Evolutionary conservation across 2,113 vertebrate species (phyloP), one percentile per base, ranked within the genome.

Genomic region (Serinus canaria): DNA sequence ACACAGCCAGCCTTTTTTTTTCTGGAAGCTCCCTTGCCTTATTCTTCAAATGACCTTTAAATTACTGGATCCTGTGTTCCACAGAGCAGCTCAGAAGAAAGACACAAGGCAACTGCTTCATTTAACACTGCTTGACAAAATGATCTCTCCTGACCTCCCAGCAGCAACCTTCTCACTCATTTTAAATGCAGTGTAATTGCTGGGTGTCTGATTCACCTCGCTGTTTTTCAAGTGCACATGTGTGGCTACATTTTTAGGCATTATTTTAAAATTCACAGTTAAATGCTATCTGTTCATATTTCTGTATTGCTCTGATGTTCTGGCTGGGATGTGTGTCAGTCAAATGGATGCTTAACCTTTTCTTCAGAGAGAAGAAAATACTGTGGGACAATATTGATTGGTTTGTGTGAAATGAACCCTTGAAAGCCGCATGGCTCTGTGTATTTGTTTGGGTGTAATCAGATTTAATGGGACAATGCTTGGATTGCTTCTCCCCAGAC

Each of bases 121-220:
- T 93, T 97, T 95, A 94, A 90, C 86, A 81, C 76, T 35, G 77
- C 76, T 84, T 94, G 94, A 75, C 80, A 83, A 90, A 79, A 60
- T 53, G 93, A 93, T 90, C 90, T 95, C 41, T 87, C 73, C 8
- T 89, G 92, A 95, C 93, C 92, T 93, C 76, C 73, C 83, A 93
- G 86, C 93, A 94, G 49, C 69, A 87, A 31, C 85, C 52, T 75
- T 85, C 86, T 96, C 88, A 41, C 88, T 95, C 79, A 53, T 92
- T 96, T 74, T 81, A 95, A 95, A 90, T 37, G 67, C 78, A 81
- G 8, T 39, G 72, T 95, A 95, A 95, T 91, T 96, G 91, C 87
- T 89, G 84, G 46, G 58, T 88, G 56, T 75, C 92, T 96, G 88
- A 81, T 64, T 96, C 91, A 91, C 79, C 91, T 92, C 1, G 0